Conservation (phyloP, 2,113 vertebrate species). For the Elephas maximus region DNA sequence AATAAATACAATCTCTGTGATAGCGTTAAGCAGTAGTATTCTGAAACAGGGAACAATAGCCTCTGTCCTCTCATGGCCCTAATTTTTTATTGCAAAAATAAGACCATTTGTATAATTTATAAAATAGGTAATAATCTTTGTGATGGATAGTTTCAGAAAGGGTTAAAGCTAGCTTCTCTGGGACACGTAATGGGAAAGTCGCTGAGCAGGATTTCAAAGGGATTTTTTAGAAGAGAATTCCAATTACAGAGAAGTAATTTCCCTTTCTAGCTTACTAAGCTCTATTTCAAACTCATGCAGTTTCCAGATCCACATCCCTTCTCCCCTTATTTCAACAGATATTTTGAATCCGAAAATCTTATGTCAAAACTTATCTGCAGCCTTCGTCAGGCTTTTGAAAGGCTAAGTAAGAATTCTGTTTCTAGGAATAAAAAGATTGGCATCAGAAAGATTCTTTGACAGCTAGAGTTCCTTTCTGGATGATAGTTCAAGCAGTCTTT, state of each 20-base stretch:
- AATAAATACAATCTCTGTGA: background rate
- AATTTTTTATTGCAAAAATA: background rate
- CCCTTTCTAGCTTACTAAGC: conserved; percentile 79
- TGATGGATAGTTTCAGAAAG: conserved; percentile 61
- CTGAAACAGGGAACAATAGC: background rate
- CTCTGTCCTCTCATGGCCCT: background rate
- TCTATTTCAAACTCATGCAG: conserved; percentile 79
- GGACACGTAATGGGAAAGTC: conserved; percentile 50
- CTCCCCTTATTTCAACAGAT: conserved; percentile 83
- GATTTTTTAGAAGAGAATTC: conserved; percentile 80
- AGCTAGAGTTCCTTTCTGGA: conserved; percentile 83
- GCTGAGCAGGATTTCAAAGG: conserved; percentile 83
- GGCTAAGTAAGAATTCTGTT: conserved; percentile 91
- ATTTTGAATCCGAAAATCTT: conserved; percentile 87
- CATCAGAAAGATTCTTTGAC: conserved; percentile 89
- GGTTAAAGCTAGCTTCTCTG: conserved; percentile 73
- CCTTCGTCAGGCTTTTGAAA: conserved; percentile 87
- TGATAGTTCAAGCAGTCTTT: conserved; percentile 89
- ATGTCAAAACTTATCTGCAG: conserved; percentile 87
- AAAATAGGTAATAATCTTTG: conserved; percentile 34
- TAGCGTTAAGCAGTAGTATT: background rate
- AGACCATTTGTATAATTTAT: background rate
- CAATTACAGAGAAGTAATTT: conserved; percentile 82
- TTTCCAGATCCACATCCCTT: conserved; percentile 82
- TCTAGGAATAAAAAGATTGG: conserved; percentile 89